Conservation (phyloP, 2,888 invertebrate species). For the Lithosia quadra region DNA sequence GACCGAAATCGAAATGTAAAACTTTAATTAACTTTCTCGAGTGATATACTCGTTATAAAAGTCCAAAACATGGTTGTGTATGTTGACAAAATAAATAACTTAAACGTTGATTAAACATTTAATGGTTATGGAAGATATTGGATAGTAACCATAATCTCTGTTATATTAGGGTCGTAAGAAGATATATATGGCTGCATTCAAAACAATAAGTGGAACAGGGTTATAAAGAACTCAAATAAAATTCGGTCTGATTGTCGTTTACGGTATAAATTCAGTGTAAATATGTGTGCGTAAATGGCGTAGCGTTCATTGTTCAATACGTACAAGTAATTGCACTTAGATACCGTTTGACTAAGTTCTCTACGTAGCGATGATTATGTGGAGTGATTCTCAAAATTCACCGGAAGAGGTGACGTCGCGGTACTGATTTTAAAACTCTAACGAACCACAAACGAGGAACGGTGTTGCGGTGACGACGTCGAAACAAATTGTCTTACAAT, state of each 20-base stretch:
- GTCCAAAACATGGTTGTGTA: slow-evolving; percentile 37
- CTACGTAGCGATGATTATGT: slow-evolving; percentile 57
- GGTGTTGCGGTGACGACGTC: slow-evolving; percentile 62
- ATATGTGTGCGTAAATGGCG: slow-evolving; percentile 27
- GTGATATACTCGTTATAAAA: slow-evolving; percentile 50
- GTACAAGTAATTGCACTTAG: slow-evolving; percentile 54
- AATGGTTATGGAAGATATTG: slow-evolving; percentile 18
- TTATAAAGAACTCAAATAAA: slow-evolving; percentile 24
- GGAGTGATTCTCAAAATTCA: slow-evolving; percentile 62
- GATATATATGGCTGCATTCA: slow-evolving; percentile 16
- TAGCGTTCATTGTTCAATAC: slow-evolving; percentile 42
- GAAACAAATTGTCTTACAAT: slow-evolving; percentile 47
- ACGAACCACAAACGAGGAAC: slow-evolving; percentile 67
- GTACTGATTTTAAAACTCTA: slow-evolving; percentile 58
- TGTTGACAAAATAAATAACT: slow-evolving; percentile 37
- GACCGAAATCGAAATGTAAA: slow-evolving; percentile 45
- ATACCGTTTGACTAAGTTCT: slow-evolving; percentile 58
- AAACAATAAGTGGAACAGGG: slow-evolving; percentile 13
- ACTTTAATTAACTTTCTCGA: slow-evolving; percentile 67
- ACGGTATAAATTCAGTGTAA: slow-evolving; percentile 24
- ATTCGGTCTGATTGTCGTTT: slow-evolving; percentile 29
- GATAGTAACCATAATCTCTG: slow-evolving; percentile 7
- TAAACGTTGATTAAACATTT: slow-evolving; percentile 43
- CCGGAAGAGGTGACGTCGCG: slow-evolving; percentile 60
- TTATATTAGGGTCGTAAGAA: slow-evolving; percentile 20